Evolutionary conservation across 1,140 invertebrate species (phyloP).

Genomic region (Nebria ingens): DNA sequence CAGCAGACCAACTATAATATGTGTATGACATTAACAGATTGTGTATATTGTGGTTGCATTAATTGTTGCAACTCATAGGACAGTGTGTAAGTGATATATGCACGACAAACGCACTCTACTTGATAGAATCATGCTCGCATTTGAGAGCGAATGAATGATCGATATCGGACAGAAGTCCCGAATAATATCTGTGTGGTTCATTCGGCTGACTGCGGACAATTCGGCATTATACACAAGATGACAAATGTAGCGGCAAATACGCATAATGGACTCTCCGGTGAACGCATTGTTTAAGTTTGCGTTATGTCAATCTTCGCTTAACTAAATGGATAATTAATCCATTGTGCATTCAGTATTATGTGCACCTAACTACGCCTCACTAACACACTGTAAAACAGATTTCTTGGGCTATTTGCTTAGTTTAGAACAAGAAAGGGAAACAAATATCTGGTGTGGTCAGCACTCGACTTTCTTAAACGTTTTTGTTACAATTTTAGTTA

Average conservation of each 20-base stretch:
- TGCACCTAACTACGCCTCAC: no score
- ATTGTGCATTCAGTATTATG: no score
- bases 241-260: not conserved
- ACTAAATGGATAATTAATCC: no score
- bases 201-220: not conserved
- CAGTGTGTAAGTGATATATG: constrained; percentile 3
- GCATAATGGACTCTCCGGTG: no score
- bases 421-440: no score
- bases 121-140: not conserved
- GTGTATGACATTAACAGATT: constrained; percentile 7
- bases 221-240: not conserved
- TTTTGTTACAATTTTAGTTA: no score
- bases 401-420: no score
- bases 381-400: no score
- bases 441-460: no score
- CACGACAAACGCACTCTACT: not conserved
- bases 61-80: constrained; percentile 7
- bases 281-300: no score
- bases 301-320: no score
- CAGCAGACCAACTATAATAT: not conserved
- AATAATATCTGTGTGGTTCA: not conserved
- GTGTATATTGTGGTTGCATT: constrained; percentile 7
- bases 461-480: no score
- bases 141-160: not conserved
- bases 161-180: not conserved